phyloP scores from a whole-genome alignment of 2,888 invertebrate genomes.

The Catocala nupta region DNA sequence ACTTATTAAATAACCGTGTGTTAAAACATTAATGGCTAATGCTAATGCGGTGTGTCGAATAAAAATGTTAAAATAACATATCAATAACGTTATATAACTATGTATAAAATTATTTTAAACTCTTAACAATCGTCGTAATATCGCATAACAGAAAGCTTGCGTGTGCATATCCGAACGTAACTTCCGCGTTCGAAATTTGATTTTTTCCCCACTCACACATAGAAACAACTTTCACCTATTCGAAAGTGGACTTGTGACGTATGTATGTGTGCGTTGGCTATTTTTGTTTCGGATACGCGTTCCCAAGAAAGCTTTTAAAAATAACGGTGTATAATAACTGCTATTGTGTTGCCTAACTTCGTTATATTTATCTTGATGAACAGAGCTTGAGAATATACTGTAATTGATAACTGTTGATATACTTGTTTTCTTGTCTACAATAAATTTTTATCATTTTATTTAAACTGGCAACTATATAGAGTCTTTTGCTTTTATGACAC shows the following conservation, averaged over 20 bases:
- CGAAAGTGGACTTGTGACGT: slow-evolving; percentile 59
- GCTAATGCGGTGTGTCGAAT: slow-evolving; percentile 12
- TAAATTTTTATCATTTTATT: not conserved
- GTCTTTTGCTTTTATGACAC: no score
- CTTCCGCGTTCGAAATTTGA: slow-evolving; percentile 65
- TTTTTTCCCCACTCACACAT: slow-evolving; percentile 55
- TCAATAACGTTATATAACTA: slow-evolving; percentile 37
- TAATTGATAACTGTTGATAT: slow-evolving; percentile 19
- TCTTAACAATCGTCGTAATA: slow-evolving; percentile 52
- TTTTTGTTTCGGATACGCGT: slow-evolving; percentile 51
- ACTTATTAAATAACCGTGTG: slow-evolving; percentile 6
- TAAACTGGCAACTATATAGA: no score
- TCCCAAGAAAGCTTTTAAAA: slow-evolving; percentile 55
- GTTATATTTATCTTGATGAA: slow-evolving; percentile 28
- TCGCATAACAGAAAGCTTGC: slow-evolving; percentile 57
- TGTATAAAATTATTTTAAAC: slow-evolving; percentile 42
- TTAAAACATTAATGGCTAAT: slow-evolving; percentile 5
- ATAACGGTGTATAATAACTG: slow-evolving; percentile 41
- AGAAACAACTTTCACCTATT: slow-evolving; percentile 63
- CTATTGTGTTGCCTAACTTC: slow-evolving; percentile 25
- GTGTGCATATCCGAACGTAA: slow-evolving; percentile 59
- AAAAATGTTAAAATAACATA: slow-evolving; percentile 11
- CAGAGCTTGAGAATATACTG: slow-evolving; percentile 16
- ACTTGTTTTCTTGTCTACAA: slow-evolving; percentile 1
- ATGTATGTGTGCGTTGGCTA: slow-evolving; percentile 45